Conservation (phyloP, 2,113 vertebrate genomes). For the Brachyhypopomus gauderio region DNA sequence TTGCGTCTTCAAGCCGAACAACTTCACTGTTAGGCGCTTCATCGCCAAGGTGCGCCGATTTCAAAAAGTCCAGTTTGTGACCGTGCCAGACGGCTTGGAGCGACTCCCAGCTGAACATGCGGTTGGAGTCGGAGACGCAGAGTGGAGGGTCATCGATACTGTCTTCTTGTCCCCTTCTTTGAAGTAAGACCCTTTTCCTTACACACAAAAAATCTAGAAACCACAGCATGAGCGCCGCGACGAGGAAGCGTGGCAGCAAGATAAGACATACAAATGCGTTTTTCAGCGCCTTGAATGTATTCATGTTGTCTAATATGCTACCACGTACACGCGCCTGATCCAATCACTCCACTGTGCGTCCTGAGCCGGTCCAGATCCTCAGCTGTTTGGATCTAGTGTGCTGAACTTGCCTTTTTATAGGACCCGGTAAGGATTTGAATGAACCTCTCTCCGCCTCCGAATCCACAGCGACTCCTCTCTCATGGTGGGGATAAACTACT, state of each 20-base stretch:
- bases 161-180: slow-evolving; percentile 62
- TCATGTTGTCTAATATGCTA: slow-evolving; percentile 67
- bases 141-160: slow-evolving; percentile 87
- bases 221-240: slow-evolving; percentile 92
- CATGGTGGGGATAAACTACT: slow-evolving; percentile 40
- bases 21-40: slow-evolving; percentile 91
- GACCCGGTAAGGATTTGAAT: slow-evolving; percentile 83
- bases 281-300: slow-evolving; percentile 83
- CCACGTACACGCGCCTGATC: slow-evolving; percentile 68
- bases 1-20: slow-evolving; percentile 81
- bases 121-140: slow-evolving; percentile 92
- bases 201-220: slow-evolving; percentile 96
- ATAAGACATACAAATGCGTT: slow-evolving; percentile 86
- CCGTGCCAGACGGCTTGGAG: slow-evolving; percentile 95
- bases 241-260: slow-evolving; percentile 90
- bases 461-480: slow-evolving; percentile 87
- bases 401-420: slow-evolving; percentile 86
- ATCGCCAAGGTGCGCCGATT: slow-evolving; percentile 86
- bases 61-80: slow-evolving; percentile 93
- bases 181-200: slow-evolving; percentile 81
- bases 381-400: slow-evolving; percentile 68
- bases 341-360: slow-evolving; percentile 27
- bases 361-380: slow-evolving; percentile 74
- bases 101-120: slow-evolving; percentile 91
- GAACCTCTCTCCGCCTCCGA: slow-evolving; percentile 91